Percentiles rank a stretch among this genome's conserved stretches.
Evolutionary conservation across 2,797 vertebrate species (phyloP).

Genomic region (Epinephelus malabaricus): DNA sequence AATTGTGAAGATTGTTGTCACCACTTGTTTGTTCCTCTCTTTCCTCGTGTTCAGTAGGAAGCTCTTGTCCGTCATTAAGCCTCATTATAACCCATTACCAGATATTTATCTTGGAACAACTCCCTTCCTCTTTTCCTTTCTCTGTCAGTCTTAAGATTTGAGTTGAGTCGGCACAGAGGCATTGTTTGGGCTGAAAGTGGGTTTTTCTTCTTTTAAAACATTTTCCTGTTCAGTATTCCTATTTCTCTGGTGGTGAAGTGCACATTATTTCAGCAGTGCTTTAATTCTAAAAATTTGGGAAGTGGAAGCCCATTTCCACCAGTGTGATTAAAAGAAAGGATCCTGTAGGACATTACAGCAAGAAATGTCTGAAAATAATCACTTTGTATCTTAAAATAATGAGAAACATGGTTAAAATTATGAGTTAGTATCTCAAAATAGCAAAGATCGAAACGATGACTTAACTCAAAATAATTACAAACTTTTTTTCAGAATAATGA

Average conservation of each 20-base stretch:
- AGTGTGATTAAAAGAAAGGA: too few relatives aligned
- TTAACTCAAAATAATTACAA: too few relatives aligned
- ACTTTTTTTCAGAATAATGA: too few relatives aligned
- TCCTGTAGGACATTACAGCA: too few relatives aligned
- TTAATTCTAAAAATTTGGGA: not conserved
- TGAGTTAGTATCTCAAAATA: too few relatives aligned
- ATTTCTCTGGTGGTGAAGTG: slow-evolving; percentile 18
- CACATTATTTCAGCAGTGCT: not conserved
- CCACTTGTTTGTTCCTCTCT: slow-evolving; percentile 84
- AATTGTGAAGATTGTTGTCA: slow-evolving; percentile 78
- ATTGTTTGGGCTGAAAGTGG: slow-evolving; percentile 74
- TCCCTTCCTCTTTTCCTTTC: slow-evolving; percentile 85
- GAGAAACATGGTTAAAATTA: too few relatives aligned
- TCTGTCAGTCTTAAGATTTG: slow-evolving; percentile 64
- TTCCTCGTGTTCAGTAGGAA: slow-evolving; percentile 83
- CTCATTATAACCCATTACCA: slow-evolving; percentile 88
- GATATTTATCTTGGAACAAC: slow-evolving; percentile 88
- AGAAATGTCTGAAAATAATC: too few relatives aligned
- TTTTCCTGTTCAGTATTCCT: slow-evolving; percentile 50
- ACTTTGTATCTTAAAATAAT: too few relatives aligned
- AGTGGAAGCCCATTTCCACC: too few relatives aligned
- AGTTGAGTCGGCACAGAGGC: slow-evolving; percentile 52
- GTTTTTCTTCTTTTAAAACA: slow-evolving; percentile 45
- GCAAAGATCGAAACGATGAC: too few relatives aligned
- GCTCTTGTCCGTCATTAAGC: slow-evolving; percentile 86